Evolutionary conservation across 1,140 invertebrate species (phyloP).

Genomic region (Apolygus lucorum): DNA sequence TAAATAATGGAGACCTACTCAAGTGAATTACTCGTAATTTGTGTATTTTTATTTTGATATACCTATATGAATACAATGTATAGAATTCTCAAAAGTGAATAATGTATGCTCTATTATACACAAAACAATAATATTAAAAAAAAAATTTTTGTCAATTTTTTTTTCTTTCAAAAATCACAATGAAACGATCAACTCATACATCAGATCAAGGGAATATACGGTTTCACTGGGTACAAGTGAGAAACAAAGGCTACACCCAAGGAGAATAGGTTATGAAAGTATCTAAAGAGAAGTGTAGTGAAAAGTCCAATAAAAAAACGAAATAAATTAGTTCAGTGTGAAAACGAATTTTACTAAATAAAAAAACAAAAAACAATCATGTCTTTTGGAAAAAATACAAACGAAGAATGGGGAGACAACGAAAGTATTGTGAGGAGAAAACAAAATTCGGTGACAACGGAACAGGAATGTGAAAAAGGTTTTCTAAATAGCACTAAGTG

Average conservation of each 20-base stretch:
- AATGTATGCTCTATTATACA: slow-evolving; percentile 28
- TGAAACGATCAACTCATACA: no score
- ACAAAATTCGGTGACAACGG: background rate
- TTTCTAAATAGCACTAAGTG: slow-evolving; percentile 1
- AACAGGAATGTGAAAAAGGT: slow-evolving; percentile 16
- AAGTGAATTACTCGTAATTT: slow-evolving; percentile 24
- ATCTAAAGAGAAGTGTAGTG: background rate
- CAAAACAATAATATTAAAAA: slow-evolving; percentile 17
- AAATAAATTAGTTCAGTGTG: slow-evolving; percentile 17
- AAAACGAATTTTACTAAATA: background rate
- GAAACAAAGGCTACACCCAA: no score
- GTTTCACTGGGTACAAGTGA: no score
- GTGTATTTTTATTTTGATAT: slow-evolving; percentile 24
- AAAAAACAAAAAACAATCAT: slow-evolving; percentile 8
- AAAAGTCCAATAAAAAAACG: slow-evolving; percentile 23
- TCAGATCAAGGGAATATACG: no score
- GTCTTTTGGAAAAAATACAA: slow-evolving; percentile 13
- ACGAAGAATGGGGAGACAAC: slow-evolving; percentile 6
- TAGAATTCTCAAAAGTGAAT: slow-evolving; percentile 24
- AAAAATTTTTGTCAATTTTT: slow-evolving; percentile 11
- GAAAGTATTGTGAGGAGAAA: no score
- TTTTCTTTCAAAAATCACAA: no score
- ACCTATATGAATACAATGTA: slow-evolving; percentile 24
- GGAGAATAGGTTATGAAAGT: no score
- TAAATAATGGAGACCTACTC: slow-evolving; percentile 21